Conservation (phyloP, 2,888 invertebrate species). For the Clistopyga incitator region DNA sequence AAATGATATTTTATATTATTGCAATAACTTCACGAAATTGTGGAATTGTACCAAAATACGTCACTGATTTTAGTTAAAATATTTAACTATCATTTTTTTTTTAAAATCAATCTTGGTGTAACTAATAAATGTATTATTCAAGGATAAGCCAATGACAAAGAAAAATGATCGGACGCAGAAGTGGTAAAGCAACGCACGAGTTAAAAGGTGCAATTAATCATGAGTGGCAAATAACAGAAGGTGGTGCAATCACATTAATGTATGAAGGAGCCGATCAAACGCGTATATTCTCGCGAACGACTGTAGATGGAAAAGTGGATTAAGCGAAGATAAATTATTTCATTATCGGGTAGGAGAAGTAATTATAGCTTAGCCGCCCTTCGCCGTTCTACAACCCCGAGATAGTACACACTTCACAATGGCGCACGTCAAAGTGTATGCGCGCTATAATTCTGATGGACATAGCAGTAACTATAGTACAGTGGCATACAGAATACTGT, state of each 20-base stretch:
- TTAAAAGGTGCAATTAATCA: slow-evolving; percentile 4
- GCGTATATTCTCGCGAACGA: slow-evolving; percentile 30
- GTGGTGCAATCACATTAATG: slow-evolving; percentile 44
- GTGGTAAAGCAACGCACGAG: neutral
- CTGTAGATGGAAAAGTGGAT: slow-evolving; percentile 25
- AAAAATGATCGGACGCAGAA: neutral
- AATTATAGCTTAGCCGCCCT: slow-evolving; percentile 42
- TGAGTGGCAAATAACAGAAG: slow-evolving; percentile 13
- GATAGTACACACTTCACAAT: slow-evolving; percentile 8
- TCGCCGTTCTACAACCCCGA: slow-evolving; percentile 47
- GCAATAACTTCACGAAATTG: too few species aligned
- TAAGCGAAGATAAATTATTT: slow-evolving; percentile 36
- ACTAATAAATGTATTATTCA: neutral
- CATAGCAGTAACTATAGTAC: slow-evolving; percentile 16
- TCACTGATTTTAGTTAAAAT: too few species aligned
- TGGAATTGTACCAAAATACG: too few species aligned
- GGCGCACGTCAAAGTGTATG: neutral
- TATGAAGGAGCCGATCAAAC: slow-evolving; percentile 36
- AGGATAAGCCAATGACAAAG: neutral
- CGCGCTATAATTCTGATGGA: neutral
- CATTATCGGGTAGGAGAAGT: slow-evolving; percentile 37
- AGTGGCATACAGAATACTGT: neutral
- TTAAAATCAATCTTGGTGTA: neutral
- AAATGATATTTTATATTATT: too few species aligned
- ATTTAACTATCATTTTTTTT: too few species aligned